Evolutionary conservation across 35 echinoderm and acorn worm species (phyloP), one percentile per base, ranked within the genome.

Genomic region (Antedon bifida): DNA sequence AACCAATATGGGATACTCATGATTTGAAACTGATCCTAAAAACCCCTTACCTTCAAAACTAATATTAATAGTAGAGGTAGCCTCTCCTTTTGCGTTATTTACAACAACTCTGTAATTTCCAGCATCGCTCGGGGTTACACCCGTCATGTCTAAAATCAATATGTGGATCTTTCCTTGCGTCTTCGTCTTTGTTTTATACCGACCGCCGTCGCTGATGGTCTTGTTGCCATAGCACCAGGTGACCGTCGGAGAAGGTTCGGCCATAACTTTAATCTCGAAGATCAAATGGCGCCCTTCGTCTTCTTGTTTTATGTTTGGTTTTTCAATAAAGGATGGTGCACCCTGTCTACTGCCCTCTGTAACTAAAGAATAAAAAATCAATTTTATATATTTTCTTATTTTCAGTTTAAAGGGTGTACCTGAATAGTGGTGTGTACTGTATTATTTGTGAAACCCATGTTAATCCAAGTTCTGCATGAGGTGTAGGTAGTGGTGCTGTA

Each of bases 301-400:
- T 74, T 99, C 95, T 38, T 92, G 95, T 39, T 92, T 92, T 83
- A 99, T 99, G 44, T 83, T 92, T 23, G 95, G 95, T 86, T 92
- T 92, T 80, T 92, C 95, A 29, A 92, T 92, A 75, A 99, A 99
- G 26, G 95, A 93, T 0, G 95, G 95, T 30, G 94, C 94, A 39
- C 94, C 94, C 46, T 92, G 86, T 73, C 82, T 97, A 76, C 90
- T 97, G 79, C 87, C 90, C 51, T 91, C 83, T 81, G 87, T 87
- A 55, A 97, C 94, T 97, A 87, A 35, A 76, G 75, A 51, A 32
- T 17, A 74, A 80, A n/a, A 87, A 28, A 34, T 42, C 19, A 86
- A 36, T 26, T 7, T 4, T 4, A 42, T 7, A 42, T 42, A 28
- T 8, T 5, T 64, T 64, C 12, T n/a, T 13, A 12, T 64, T n/a